phyloP scores from a whole-genome alignment of 92 coral and sea anemone species.

The Anthopleura xanthogrammica region DNA sequence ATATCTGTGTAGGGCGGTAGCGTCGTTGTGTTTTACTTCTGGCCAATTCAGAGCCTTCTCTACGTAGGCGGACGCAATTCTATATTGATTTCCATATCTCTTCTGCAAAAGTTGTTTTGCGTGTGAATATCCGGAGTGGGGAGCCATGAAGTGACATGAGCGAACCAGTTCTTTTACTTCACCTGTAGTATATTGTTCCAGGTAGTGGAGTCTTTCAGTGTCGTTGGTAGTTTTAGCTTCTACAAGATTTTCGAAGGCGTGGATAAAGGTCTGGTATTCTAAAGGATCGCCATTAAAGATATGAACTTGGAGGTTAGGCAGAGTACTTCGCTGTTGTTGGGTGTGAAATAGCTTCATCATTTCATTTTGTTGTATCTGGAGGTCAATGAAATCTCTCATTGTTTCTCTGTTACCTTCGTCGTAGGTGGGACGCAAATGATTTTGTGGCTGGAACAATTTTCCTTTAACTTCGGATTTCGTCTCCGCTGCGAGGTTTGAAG shows the following conservation, averaged over 20 bases:
- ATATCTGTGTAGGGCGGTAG: constrained; percentile 25
- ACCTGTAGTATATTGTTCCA: constrained; percentile 37
- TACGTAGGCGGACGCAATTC: constrained; percentile 44
- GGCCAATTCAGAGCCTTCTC: constrained; percentile 42
- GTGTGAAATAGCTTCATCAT: constrained; percentile 25
- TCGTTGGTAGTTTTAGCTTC: constrained; percentile 31
- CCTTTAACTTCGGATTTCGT: too few species aligned
- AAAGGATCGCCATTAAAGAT: constrained; percentile 27
- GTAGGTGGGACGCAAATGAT: too few species aligned
- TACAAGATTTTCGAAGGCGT: constrained; percentile 42
- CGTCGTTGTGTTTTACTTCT: constrained; percentile 25
- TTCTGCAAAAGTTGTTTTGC: constrained; percentile 37
- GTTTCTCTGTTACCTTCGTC: neutral
- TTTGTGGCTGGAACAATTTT: too few species aligned
- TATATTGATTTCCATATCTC: constrained; percentile 37
- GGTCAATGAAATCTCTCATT: neutral
- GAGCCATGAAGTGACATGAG: constrained; percentile 32
- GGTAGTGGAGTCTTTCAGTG: constrained; percentile 36
- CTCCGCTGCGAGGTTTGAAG: too few species aligned
- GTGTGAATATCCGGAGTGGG: constrained; percentile 27
- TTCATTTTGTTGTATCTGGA: constrained; percentile 38
- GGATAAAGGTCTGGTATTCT: constrained; percentile 29
- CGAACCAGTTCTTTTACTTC: constrained; percentile 39
- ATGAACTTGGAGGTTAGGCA: constrained; percentile 40
- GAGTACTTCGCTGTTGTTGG: constrained; percentile 31